A percentile compares a stretch with the other conserved stretches of the same genome.
Conservation (phyloP, 2,888 invertebrate species). For the Brachyptera putata region DNA sequence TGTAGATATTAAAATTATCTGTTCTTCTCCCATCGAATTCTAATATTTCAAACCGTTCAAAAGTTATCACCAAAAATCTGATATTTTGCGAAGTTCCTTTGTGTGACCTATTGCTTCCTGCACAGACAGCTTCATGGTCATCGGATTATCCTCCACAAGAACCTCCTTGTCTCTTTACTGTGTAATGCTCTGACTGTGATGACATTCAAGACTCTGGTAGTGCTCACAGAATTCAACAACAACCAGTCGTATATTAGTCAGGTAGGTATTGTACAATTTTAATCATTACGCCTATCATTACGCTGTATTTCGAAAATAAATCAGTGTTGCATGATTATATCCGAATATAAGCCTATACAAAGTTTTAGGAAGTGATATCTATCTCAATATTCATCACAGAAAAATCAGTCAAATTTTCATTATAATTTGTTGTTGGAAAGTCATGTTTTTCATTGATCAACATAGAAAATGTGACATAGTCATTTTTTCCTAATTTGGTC, state of each 20-base stretch:
- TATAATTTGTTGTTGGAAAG: no score
- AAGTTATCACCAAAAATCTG: no score
- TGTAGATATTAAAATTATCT: no score
- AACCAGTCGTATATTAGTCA: constrained; percentile 19
- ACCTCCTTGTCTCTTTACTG: constrained; percentile 32
- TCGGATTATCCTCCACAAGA: constrained; percentile 32
- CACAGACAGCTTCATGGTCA: constrained; percentile 32
- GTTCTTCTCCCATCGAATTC: no score
- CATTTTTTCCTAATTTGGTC: no score
- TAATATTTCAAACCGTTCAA: not conserved
- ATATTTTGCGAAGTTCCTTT: no score
- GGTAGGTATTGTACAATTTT: constrained; percentile 13
- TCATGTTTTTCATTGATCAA: no score
- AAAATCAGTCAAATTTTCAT: no score
- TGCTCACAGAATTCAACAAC: constrained; percentile 22
- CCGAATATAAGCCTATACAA: not conserved
- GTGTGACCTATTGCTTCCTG: not conserved
- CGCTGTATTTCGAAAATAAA: no score
- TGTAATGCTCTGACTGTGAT: constrained; percentile 30
- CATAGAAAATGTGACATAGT: no score
- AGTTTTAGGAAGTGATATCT: not conserved
- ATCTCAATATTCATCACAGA: not conserved
- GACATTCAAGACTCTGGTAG: constrained; percentile 26
- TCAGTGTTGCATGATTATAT: no score
- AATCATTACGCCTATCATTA: no score